These are phyloP conservation scores for Perdita meconis DNA, from an alignment of 2,888 invertebrate species.

Conservation along the genomic window DNA sequence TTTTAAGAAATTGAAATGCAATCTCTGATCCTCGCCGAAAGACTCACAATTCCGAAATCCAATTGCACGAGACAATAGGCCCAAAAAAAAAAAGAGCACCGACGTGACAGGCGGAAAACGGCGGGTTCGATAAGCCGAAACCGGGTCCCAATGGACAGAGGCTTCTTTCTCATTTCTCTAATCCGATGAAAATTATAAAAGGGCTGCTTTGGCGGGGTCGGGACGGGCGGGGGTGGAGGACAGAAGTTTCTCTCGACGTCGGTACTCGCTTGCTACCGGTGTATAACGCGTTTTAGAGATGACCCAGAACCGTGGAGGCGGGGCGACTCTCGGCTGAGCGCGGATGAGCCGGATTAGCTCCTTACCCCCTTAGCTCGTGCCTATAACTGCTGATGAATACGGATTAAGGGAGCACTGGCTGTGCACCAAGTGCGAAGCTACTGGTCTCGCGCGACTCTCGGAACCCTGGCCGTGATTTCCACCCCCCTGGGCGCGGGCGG, in stretches of 20 bases:
- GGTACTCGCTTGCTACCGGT: conserved; percentile 62
- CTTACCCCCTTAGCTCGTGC: conserved; percentile 76
- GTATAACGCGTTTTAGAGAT: conserved; percentile 70
- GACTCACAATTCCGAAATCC: neutral
- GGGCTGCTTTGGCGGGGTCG: conserved; percentile 6
- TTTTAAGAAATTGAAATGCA: too few species aligned
- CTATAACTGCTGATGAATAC: conserved; percentile 82
- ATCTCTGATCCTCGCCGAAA: too few species aligned
- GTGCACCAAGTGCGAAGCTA: conserved; percentile 75
- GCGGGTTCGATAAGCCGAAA: conserved; percentile 13
- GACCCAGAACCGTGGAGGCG: conserved; percentile 70
- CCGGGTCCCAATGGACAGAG: neutral
- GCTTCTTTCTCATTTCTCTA: conserved; percentile 39
- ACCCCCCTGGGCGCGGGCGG: conserved; percentile 7
- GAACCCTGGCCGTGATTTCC: conserved; percentile 53
- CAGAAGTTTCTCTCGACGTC: conserved; percentile 35
- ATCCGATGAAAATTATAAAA: conserved; percentile 55
- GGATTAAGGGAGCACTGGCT: conserved; percentile 79
- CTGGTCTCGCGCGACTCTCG: conserved; percentile 66
- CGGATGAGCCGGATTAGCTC: conserved; percentile 82
- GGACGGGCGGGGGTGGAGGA: neutral
- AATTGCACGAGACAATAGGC: conserved; percentile 5
- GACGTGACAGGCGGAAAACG: conserved; percentile 9
- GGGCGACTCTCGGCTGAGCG: conserved; percentile 76
- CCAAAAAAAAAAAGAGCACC: neutral